Evolutionary conservation across 2,113 vertebrate species (phyloP).

Genomic region (Limnothrissa miodon): DNA sequence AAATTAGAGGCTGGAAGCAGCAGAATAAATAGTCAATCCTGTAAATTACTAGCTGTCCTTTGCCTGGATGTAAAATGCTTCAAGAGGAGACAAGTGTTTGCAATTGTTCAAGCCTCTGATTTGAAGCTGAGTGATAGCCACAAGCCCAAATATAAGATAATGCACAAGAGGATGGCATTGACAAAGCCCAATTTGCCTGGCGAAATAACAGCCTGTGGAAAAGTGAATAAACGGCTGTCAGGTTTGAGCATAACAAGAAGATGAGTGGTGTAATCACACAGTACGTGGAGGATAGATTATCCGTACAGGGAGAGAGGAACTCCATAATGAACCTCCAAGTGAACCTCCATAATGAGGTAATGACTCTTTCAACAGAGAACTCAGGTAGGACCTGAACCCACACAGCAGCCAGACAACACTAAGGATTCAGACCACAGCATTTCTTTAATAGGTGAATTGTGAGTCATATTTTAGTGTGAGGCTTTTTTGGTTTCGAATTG

Average conservation of each 20-base stretch:
- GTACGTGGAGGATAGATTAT: neutral
- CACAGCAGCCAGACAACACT: slow-evolving; percentile 17
- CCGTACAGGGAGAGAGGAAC: neutral
- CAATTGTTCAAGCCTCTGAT: slow-evolving; percentile 64
- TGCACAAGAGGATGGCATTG: slow-evolving; percentile 49
- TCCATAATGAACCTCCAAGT: no score
- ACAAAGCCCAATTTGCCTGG: slow-evolving; percentile 51
- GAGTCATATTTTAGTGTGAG: neutral
- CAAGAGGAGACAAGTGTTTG: slow-evolving; percentile 46
- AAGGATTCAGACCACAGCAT: slow-evolving; percentile 5
- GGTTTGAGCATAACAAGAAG: slow-evolving; percentile 48
- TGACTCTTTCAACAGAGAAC: slow-evolving; percentile 33
- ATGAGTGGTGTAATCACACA: slow-evolving; percentile 53
- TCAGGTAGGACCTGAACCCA: slow-evolving; percentile 40
- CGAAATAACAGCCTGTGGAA: slow-evolving; percentile 61
- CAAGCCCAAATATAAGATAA: slow-evolving; percentile 53
- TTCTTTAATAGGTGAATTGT: neutral
- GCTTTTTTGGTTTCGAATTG: neutral
- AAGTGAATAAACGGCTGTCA: slow-evolving; percentile 63
- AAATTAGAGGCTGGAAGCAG: slow-evolving; percentile 41
- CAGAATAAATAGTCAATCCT: slow-evolving; percentile 32
- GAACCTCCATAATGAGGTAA: slow-evolving; percentile 42
- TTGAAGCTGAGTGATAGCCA: slow-evolving; percentile 55
- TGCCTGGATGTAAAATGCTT: slow-evolving; percentile 38
- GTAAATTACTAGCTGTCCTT: slow-evolving; percentile 42